Base-by-base conservation (phyloP, 2,113 vertebrate species). In the Nestor notabilis region DNA sequence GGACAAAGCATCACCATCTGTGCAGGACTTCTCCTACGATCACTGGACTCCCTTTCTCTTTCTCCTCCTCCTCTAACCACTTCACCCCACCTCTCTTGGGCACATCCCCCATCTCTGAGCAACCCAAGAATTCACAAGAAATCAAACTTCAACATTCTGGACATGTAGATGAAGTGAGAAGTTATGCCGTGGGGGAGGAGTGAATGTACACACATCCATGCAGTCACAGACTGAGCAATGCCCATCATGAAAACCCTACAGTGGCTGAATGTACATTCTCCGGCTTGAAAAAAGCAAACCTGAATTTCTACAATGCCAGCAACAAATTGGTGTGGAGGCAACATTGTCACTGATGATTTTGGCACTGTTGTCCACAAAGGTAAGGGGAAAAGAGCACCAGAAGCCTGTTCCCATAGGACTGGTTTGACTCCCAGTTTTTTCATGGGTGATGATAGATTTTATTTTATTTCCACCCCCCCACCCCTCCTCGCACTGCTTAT, bases 321-420 rank as follows among this genome's bases (percentile, higher is more conserved):
- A 89, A 47, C 23, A n/a, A 43, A 43, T 12, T 1, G 2, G 12
- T 1, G 0, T 11, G 35, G 44, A 78, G 29, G 50, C 39, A 78
- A 25, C 7, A 23, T 29, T 1, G 1, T 37, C 23, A 25, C 50
- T 60, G 64, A 13, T 31, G 12, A 28, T 28, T 88, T 58, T 52
- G 71, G 50, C 33, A 52, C 5, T 7, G 15, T 35, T 1, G 2
- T 61, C 33, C 19, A 43, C 0, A 1, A 50, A 64, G 28, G 13
- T n/a, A 19, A 83, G 28, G 15, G 52, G n/a, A 74, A 60, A 92
- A 35, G 23, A 39, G 28, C 23, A 44, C 3, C 23, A 20, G 27
- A 60, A 47, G 11, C 39, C 27, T n/a, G 15, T 56, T 47, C 52
- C 75, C 4, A 5, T 5, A 31, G 5, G 29, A 47, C 33, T 33